phyloP scores from a whole-genome alignment of 2,888 invertebrate species.

The Hydriomena furcata region DNA sequence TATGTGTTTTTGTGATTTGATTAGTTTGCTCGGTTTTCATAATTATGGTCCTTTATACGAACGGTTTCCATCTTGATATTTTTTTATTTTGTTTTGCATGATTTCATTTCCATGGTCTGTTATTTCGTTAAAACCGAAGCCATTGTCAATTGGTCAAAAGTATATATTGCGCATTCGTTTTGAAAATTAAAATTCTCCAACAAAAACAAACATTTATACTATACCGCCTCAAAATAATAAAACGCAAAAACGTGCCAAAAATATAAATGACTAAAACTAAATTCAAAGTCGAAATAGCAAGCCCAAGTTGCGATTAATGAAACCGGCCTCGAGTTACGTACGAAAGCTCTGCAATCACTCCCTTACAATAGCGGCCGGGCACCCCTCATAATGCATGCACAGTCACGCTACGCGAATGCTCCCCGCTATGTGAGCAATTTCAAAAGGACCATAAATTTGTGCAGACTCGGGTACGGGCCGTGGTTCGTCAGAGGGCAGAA shows the following conservation, averaged over 20 bases:
- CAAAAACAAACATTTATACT: too few species aligned
- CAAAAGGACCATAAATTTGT: conserved; percentile 12
- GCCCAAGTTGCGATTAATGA: conserved; percentile 13
- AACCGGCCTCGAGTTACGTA: conserved; percentile 33
- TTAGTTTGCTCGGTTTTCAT: conserved; percentile 1
- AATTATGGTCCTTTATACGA: neutral
- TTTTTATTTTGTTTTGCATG: too few species aligned
- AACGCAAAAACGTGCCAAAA: neutral
- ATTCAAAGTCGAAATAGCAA: neutral
- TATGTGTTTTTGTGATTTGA: too few species aligned
- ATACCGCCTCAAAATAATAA: neutral
- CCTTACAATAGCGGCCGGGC: conserved; percentile 47
- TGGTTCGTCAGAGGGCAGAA: neutral
- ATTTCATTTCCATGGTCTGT: too few species aligned
- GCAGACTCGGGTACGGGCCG: neutral
- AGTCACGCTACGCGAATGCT: conserved; percentile 55
- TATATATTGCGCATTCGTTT: too few species aligned
- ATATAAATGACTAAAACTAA: too few species aligned
- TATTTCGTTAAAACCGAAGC: too few species aligned
- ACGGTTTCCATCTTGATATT: neutral
- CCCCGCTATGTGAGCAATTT: conserved; percentile 63
- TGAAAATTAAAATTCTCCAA: too few species aligned
- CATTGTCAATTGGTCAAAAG: too few species aligned
- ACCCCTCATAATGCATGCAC: conserved; percentile 68
- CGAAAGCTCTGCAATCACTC: conserved; percentile 51